Evolutionary conservation across 1,140 invertebrate species (phyloP).

Genomic region (Eurosta solidaginis): DNA sequence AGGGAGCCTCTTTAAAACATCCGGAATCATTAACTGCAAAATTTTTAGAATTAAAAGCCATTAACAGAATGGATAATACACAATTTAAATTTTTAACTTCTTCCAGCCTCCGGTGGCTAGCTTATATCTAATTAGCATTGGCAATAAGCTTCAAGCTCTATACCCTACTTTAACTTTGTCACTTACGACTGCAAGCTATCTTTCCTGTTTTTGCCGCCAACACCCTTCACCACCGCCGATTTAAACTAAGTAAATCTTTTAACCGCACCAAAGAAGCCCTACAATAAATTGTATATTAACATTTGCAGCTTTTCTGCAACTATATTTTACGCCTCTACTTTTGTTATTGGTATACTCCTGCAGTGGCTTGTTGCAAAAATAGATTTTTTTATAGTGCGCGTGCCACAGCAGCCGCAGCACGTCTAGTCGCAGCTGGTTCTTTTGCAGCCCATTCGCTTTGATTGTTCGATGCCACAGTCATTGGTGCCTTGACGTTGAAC

Average conservation of each 20-base stretch:
- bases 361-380: conserved; percentile 18
- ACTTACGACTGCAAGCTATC: neutral
- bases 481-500: neutral
- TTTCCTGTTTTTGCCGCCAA: neutral
- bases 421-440: conserved; percentile 5
- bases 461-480: neutral
- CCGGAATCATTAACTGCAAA: too few species aligned
- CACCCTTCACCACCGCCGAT: neutral
- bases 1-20: too few species aligned
- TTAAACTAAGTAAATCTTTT: neutral
- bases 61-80: too few species aligned
- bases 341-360: neutral
- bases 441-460: neutral
- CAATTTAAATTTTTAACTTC: too few species aligned
- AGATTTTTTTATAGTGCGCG: conserved; percentile 12
- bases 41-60: too few species aligned
- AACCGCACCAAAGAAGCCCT: conserved; percentile 12
- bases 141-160: too few species aligned
- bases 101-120: too few species aligned
- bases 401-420: conserved; percentile 3
- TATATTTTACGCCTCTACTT: neutral
- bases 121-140: too few species aligned
- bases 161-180: too few species aligned
- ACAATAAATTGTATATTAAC: conserved; percentile 25
- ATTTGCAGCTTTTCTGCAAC: neutral